Base-by-base conservation (phyloP, 2,888 invertebrate genomes). In the Caenorhabditis sp. region DNA sequence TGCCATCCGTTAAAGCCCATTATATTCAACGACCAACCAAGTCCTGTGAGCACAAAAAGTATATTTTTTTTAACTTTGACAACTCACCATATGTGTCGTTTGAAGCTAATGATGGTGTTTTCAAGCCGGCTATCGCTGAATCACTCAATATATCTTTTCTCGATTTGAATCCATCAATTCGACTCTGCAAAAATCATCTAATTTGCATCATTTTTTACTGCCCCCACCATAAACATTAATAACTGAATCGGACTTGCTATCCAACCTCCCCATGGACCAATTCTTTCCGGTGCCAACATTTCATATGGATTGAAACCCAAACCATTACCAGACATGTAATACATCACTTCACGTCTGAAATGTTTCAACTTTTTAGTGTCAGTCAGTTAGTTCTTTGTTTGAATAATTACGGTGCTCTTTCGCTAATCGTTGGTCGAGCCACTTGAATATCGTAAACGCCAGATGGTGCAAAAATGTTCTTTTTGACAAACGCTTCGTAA, bases 1-100 rank as follows among this genome's bases (percentile, higher is more conserved):
- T 86, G 85, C 85, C 85, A 87, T 19, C 82, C 83, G 58, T 87
- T 86, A 74, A 86, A 86, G 21, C 86, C 86, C 86, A 86, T 86
- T 10, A 86, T 83, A 66, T 86, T 86, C 19, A 86, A 61, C 0
- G 85, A 85, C 86, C 86, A 86, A 12, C 86, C 86, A 8, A 86
- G 72, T 14, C 85, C 85, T 84, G 49, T n/a, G 73, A 50, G n/a
- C 8, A 50, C 4, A 51, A 43, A 31, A 31, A 31, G 4, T 31
- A 31, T 31, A 31, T 4, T 31, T 31, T 31, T 31, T 31, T 31
- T 31, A 31, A 10, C 31, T 31, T 4, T 31, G 10, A 31, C n/a
- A n/a, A 19, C 31, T 36, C 26, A 84, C 84, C 85, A 65, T 84
- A 86, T 24, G 84, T 86, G 10, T 83, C 84, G 71, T 86, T 86